Evolutionary conservation across 1,140 invertebrate genomes (phyloP).

Genomic region (Monomorium pharaonis): DNA sequence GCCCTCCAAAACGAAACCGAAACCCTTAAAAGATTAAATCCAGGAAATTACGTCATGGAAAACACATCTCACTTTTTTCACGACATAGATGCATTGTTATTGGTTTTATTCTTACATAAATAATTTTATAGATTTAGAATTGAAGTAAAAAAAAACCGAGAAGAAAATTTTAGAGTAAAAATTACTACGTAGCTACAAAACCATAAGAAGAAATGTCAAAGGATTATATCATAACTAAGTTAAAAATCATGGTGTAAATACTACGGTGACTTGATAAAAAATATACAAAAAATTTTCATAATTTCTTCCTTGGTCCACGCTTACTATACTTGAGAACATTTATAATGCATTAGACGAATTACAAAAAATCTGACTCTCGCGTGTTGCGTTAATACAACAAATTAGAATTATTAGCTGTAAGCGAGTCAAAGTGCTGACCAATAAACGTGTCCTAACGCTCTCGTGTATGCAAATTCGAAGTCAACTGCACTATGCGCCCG

Average conservation of each 20-base stretch:
- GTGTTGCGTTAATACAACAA: slow-evolving; percentile 8
- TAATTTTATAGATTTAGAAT: not conserved
- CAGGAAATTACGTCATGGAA: not conserved
- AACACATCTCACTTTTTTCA: not conserved
- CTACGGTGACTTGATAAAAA: too few species aligned
- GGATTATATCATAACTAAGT: too few species aligned
- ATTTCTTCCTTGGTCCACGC: too few species aligned
- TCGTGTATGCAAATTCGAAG: slow-evolving; percentile 68
- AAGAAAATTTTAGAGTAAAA: too few species aligned
- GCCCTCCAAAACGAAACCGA: slow-evolving; percentile 32
- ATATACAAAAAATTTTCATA: too few species aligned
- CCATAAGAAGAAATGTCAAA: too few species aligned
- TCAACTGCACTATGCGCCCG: slow-evolving; percentile 57
- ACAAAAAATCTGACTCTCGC: not conserved
- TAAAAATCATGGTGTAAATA: too few species aligned
- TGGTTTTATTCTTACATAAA: not conserved
- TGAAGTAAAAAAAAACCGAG: not conserved
- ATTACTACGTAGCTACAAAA: too few species aligned
- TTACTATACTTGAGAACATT: not conserved
- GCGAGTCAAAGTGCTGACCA: slow-evolving; percentile 16
- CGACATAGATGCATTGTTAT: not conserved
- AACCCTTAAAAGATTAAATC: not conserved
- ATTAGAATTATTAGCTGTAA: slow-evolving; percentile 30
- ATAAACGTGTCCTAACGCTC: slow-evolving; percentile 31
- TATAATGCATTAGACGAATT: not conserved